Evolutionary conservation across 2,113 vertebrate genomes (phyloP).

Genomic region (Condylura cristata): DNA sequence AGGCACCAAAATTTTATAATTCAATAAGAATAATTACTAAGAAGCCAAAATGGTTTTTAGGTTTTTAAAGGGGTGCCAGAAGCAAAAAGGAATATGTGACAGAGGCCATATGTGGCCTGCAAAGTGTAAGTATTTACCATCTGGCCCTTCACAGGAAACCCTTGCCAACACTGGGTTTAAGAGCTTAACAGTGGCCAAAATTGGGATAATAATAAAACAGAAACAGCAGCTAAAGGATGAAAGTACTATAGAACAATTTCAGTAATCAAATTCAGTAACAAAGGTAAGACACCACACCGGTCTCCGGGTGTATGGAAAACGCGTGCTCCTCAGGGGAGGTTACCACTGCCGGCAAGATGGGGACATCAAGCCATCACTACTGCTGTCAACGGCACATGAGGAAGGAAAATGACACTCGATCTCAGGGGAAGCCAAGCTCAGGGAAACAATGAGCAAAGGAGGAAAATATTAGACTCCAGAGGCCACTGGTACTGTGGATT

Average conservation of each 20-base stretch:
- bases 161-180: background rate
- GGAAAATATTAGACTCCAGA: background rate
- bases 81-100: background rate
- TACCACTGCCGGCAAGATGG: background rate
- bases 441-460: background rate
- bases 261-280: background rate
- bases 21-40: conserved; percentile 22
- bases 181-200: background rate
- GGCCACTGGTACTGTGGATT: background rate
- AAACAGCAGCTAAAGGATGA: background rate
- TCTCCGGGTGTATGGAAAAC: background rate
- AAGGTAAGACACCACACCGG: background rate
- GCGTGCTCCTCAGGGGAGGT: background rate
- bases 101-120: background rate
- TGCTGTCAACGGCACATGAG: background rate
- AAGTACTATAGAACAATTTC: background rate
- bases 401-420: background rate
- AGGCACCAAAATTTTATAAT: background rate
- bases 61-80: background rate
- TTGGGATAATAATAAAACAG: background rate
- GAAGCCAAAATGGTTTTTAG: background rate
- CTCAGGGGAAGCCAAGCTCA: background rate
- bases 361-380: background rate
- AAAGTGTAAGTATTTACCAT: background rate
- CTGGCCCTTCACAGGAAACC: background rate